Percentiles rank a stretch among this genome's conserved stretches.
Conservation (phyloP, 2,113 vertebrate genomes). For the Leucopsar rothschildi region DNA sequence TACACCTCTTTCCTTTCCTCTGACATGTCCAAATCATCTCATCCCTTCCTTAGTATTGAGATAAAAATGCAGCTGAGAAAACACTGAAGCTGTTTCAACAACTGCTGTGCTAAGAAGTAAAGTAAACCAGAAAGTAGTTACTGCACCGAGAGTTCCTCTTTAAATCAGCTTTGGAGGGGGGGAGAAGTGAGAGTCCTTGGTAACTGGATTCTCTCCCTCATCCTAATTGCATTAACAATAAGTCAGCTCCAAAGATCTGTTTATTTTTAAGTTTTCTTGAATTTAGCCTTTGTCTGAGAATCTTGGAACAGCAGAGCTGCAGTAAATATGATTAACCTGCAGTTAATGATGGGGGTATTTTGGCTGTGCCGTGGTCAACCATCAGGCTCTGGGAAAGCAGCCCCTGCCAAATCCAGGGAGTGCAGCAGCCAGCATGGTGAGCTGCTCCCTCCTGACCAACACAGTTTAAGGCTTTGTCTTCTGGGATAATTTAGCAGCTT, state of each 20-base stretch:
- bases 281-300: conserved; percentile 70
- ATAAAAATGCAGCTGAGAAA: conserved; percentile 55
- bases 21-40: conserved; percentile 1
- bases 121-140: conserved; percentile 37
- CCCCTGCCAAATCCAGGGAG: conserved; percentile 37
- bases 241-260: conserved; percentile 68
- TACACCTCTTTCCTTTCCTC: neutral
- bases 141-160: conserved; percentile 3
- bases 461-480: conserved; percentile 47
- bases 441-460: conserved; percentile 2
- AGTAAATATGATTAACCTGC: conserved; percentile 67
- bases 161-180: neutral
- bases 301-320: conserved; percentile 59
- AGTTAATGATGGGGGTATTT: conserved; percentile 60
- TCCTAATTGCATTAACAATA: conserved; percentile 59
- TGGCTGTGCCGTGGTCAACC: conserved; percentile 56
- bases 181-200: conserved; percentile 45
- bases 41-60: conserved; percentile 2
- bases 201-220: conserved; percentile 69
- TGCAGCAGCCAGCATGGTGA: neutral
- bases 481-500: conserved; percentile 36
- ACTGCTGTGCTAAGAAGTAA: conserved; percentile 29
- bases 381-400: neutral
- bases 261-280: conserved; percentile 71
- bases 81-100: conserved; percentile 36